Percentiles rank a stretch among this genome's conserved stretches.
phyloP scores from a whole-genome alignment of 2,797 vertebrate genomes.

The Gobionotothen gibberifrons region DNA sequence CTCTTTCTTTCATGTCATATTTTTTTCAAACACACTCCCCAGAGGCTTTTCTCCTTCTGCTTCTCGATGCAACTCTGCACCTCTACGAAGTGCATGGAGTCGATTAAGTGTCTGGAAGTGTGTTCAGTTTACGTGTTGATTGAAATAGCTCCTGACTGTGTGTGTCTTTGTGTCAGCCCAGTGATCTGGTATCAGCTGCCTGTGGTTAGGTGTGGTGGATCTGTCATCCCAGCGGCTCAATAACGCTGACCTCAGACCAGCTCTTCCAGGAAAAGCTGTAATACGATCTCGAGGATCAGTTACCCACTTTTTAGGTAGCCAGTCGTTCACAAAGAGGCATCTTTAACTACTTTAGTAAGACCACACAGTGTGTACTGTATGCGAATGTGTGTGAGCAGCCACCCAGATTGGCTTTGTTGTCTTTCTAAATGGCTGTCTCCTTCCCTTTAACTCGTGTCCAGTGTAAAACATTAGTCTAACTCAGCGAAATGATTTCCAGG shows the following conservation, averaged over 20 bases:
- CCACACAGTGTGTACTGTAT: conserved; percentile 63
- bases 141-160: conserved; percentile 68
- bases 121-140: conserved; percentile 65
- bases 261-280: conserved; percentile 76
- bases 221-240: conserved; percentile 76
- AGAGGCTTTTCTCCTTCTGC: not conserved
- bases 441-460: conserved; percentile 38
- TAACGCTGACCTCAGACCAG: conserved; percentile 77
- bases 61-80: conserved; percentile 24
- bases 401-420: conserved; percentile 67
- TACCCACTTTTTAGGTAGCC: conserved; percentile 77
- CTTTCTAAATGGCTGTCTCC: conserved; percentile 65
- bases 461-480: conserved; percentile 62
- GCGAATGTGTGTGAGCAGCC: conserved; percentile 29
- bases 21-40: conserved; percentile 7
- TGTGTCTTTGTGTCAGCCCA: conserved; percentile 63
- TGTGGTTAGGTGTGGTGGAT: conserved; percentile 77
- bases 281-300: conserved; percentile 71
- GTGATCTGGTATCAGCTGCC: conserved; percentile 74
- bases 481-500: conserved; percentile 68
- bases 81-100: conserved; percentile 41
- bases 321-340: conserved; percentile 69
- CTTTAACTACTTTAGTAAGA: conserved; percentile 77
- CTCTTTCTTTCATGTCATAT: conserved; percentile 6
- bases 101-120: conserved; percentile 59